These are phyloP conservation scores for Coreius guichenoti DNA, from an alignment of 2,797 vertebrate species.

Conservation along the genomic window DNA sequence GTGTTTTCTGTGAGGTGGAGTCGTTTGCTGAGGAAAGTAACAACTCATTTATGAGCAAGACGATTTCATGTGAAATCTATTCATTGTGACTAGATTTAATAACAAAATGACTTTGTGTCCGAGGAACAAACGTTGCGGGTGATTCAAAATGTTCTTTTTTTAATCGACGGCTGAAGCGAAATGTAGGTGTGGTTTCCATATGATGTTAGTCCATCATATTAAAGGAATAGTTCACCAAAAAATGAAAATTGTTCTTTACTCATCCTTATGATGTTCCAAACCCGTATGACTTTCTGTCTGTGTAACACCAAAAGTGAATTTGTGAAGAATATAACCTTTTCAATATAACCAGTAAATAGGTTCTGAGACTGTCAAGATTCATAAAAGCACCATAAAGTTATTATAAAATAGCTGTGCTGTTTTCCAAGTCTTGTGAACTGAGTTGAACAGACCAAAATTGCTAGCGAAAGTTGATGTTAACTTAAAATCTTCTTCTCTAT, in stretches of 20 bases:
- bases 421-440: neutral
- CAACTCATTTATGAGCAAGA: neutral
- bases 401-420: neutral
- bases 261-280: neutral
- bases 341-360: neutral
- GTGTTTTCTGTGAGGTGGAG: neutral
- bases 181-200: conserved; percentile 39
- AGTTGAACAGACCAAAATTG: neutral
- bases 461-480: neutral
- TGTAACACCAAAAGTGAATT: neutral
- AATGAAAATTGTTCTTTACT: neutral
- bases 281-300: neutral
- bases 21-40: conserved; percentile 8
- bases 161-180: conserved; percentile 2
- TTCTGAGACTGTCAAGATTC: neutral
- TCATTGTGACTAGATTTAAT: neutral
- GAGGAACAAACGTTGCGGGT: neutral
- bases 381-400: neutral
- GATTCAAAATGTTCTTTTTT: conserved; percentile 7
- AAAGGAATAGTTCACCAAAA: conserved; percentile 31
- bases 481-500: neutral
- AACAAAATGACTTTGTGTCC: neutral
- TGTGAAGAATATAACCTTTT: neutral
- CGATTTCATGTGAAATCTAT: neutral
- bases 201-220: neutral